Evolutionary conservation across 2,113 vertebrate genomes (phyloP).

Genomic region (Eurystomus gularis): DNA sequence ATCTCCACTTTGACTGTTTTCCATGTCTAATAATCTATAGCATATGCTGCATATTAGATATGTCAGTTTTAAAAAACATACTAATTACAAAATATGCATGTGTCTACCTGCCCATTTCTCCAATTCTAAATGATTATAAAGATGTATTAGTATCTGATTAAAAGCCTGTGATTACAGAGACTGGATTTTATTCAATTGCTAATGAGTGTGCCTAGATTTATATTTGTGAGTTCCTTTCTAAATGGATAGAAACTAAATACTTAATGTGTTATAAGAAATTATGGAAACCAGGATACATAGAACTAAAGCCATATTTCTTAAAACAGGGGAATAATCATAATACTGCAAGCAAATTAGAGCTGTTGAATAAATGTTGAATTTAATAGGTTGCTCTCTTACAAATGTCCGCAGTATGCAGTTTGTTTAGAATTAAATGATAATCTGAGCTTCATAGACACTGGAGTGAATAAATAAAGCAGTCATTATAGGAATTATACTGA

Average conservation of each 20-base stretch:
- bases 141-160: background rate
- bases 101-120: background rate
- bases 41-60: background rate
- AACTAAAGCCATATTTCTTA: background rate
- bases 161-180: background rate
- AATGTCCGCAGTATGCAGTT: background rate
- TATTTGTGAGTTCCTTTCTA: background rate
- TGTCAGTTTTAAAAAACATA: background rate
- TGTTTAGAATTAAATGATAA: conserved; percentile 10
- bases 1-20: background rate
- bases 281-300: background rate
- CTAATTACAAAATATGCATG: background rate
- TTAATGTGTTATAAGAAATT: background rate
- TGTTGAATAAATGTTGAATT: background rate
- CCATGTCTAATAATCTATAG: background rate
- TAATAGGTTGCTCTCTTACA: background rate
- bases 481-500: background rate
- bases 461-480: background rate
- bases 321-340: background rate
- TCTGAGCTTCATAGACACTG: background rate
- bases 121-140: background rate
- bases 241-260: background rate
- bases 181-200: background rate
- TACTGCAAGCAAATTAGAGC: background rate
- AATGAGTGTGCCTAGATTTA: background rate